phyloP scores from a whole-genome alignment of 1,140 invertebrate species.

The Gonatopus flavifemur region DNA sequence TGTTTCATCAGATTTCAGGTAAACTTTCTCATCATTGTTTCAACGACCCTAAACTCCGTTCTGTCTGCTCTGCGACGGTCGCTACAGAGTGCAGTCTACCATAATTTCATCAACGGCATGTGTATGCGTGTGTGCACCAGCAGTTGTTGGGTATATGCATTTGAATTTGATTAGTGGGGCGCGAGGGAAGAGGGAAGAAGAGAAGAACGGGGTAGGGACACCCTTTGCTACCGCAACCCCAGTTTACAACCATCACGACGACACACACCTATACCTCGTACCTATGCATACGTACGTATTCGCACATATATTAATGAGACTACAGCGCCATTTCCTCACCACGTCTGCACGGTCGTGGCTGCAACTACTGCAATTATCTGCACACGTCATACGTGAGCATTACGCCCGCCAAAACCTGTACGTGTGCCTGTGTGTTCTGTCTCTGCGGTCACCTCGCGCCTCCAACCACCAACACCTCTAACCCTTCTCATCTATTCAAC shows the following conservation, averaged over 20 bases:
- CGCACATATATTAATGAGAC: no score
- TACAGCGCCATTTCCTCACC: no score
- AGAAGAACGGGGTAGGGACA: slow-evolving; percentile 37
- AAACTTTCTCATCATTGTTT: no score
- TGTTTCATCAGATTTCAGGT: no score
- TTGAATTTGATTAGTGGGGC: slow-evolving; percentile 53
- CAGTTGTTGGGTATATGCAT: slow-evolving; percentile 48
- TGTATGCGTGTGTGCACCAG: slow-evolving; percentile 39
- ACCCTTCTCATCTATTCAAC: no score
- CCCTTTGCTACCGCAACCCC: slow-evolving; percentile 53
- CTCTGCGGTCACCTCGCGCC: slow-evolving; percentile 34
- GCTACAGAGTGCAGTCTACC: slow-evolving; percentile 49
- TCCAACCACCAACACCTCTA: slow-evolving; percentile 23
- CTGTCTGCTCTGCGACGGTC: no score
- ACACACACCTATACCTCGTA: no score
- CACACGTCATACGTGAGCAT: slow-evolving; percentile 50
- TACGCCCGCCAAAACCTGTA: no score
- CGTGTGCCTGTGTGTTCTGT: slow-evolving; percentile 29
- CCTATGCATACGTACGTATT: no score
- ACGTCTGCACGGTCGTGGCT: slow-evolving; percentile 40
- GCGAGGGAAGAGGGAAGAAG: slow-evolving; percentile 27
- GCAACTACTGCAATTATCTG: slow-evolving; percentile 54
- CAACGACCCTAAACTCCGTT: no score
- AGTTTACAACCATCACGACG: slow-evolving; percentile 29
- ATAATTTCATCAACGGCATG: slow-evolving; percentile 52